Percentiles rank a stretch among this genome's conserved stretches.
Conservation (phyloP, 2,797 vertebrate genomes). For the Tangara arthus region DNA sequence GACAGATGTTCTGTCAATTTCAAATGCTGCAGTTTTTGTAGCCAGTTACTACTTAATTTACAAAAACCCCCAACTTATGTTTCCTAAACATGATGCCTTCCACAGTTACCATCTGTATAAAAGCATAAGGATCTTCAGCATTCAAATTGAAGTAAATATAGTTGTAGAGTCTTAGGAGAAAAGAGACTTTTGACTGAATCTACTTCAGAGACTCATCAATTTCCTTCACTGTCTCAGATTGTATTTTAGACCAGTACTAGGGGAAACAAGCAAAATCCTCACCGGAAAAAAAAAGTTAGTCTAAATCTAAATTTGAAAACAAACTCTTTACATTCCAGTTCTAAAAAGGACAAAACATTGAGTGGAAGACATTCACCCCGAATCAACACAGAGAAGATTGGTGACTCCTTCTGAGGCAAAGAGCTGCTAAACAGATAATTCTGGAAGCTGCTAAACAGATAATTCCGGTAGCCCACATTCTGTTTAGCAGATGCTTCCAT, state of each 20-base stretch:
- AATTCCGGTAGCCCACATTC: background rate
- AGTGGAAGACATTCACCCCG: background rate
- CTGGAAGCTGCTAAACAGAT: background rate
- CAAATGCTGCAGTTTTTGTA: background rate
- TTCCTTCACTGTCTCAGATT: background rate
- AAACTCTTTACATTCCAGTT: background rate
- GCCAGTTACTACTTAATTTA: background rate
- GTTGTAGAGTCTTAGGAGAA: background rate
- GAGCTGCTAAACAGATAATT: background rate
- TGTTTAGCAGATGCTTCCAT: background rate
- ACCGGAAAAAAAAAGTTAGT: background rate
- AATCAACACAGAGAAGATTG: background rate
- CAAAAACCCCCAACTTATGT: rapidly evolving
- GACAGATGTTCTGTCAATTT: background rate
- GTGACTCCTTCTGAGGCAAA: background rate
- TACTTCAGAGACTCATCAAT: background rate
- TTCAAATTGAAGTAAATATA: background rate
- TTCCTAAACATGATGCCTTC: background rate
- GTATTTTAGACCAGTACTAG: background rate
- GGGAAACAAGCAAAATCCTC: background rate
- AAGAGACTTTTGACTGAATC: background rate
- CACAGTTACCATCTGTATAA: background rate
- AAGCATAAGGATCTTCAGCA: background rate
- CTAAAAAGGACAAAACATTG: background rate
- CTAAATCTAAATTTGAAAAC: background rate